phyloP scores from a whole-genome alignment of 2,888 invertebrate species.

The Xestia xanthographa region DNA sequence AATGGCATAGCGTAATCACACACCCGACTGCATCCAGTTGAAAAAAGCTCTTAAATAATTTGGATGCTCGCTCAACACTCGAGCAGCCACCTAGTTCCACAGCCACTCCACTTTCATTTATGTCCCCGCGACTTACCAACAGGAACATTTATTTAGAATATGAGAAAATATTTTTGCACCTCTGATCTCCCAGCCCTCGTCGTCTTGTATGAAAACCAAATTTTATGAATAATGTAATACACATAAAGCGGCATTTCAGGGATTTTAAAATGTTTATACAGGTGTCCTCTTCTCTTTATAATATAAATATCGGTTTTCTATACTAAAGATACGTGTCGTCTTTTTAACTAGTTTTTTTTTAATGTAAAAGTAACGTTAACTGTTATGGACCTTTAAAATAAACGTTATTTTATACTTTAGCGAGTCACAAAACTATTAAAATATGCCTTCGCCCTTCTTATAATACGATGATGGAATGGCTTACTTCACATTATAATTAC shows the following conservation, averaged over 20 bases:
- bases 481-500: slow-evolving; percentile 66
- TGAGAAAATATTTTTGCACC: slow-evolving; percentile 74
- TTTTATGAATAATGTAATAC: slow-evolving; percentile 80
- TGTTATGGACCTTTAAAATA: neutral
- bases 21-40: neutral
- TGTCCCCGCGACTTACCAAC: slow-evolving; percentile 40
- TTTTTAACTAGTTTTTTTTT: neutral
- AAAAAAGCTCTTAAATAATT: slow-evolving; percentile 54
- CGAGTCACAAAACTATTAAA: slow-evolving; percentile 25
- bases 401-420: neutral
- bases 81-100: slow-evolving; percentile 32
- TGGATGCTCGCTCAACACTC: slow-evolving; percentile 36
- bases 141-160: slow-evolving; percentile 51
- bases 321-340: neutral
- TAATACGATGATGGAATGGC: slow-evolving; percentile 66
- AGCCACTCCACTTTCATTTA: slow-evolving; percentile 43
- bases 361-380: neutral
- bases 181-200: slow-evolving; percentile 66
- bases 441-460: slow-evolving; percentile 52
- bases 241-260: slow-evolving; percentile 68
- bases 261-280: slow-evolving; percentile 67
- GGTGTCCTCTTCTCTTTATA: slow-evolving; percentile 15
- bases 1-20: slow-evolving; percentile 37
- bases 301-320: slow-evolving; percentile 5
- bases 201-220: slow-evolving; percentile 73